Evolutionary conservation across 2,113 vertebrate genomes (phyloP).

Genomic region (Apteryx owenii): DNA sequence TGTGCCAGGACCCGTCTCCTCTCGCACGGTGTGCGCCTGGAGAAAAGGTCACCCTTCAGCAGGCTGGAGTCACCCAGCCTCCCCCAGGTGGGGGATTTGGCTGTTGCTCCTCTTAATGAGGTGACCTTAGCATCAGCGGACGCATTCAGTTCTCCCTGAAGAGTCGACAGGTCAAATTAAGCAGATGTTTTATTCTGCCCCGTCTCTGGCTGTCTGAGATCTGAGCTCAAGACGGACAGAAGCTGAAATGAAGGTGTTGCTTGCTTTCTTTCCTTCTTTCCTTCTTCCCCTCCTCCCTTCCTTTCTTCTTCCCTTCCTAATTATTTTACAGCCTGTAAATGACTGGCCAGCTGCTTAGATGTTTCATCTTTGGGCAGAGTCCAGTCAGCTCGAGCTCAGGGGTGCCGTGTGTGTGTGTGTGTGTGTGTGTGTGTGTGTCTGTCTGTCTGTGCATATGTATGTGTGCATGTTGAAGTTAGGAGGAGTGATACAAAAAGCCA

Average conservation of each 20-base stretch:
- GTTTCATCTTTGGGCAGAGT: neutral
- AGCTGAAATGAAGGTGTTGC: neutral
- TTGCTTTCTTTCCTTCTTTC: neutral
- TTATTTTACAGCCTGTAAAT: neutral
- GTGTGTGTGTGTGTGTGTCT: rapidly evolving
- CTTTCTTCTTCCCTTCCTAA: neutral
- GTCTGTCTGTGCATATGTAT: neutral
- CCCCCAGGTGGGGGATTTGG: neutral
- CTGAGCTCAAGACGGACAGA: rapidly evolving
- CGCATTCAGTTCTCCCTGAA: neutral
- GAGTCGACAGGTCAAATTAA: slow-evolving; percentile 45
- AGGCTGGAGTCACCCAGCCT: slow-evolving; percentile 35
- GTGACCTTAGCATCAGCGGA: slow-evolving; percentile 25
- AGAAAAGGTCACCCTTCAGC: slow-evolving; percentile 75
- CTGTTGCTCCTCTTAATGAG: slow-evolving; percentile 63
- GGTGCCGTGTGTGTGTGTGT: rapidly evolving
- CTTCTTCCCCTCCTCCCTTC: neutral
- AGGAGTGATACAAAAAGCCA: neutral
- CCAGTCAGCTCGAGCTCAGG: neutral
- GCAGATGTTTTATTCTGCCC: slow-evolving; percentile 33
- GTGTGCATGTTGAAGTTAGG: rapidly evolving
- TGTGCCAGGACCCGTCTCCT: neutral
- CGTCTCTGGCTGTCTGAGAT: neutral
- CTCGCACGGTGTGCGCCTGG: neutral
- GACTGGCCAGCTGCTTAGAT: neutral